phyloP scores from a whole-genome alignment of 2,797 vertebrate species.

The Cottoperca gobio region DNA sequence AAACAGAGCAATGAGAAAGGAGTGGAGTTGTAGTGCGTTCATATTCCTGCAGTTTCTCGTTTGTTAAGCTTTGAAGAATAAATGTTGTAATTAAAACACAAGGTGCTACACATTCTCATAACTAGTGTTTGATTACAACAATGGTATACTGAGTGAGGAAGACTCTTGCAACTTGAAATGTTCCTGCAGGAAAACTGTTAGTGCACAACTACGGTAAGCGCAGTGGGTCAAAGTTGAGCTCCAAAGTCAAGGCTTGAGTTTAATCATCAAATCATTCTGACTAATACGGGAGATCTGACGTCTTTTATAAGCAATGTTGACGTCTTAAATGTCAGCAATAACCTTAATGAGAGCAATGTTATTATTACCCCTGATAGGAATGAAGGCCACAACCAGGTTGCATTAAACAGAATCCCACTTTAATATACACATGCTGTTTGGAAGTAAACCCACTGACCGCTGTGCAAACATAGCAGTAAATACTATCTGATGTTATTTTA shows the following conservation, averaged over 20 bases:
- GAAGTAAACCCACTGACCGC: slow-evolving; percentile 17
- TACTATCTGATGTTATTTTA: slow-evolving; percentile 19
- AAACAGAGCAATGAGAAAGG: slow-evolving; percentile 36
- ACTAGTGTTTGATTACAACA: neutral
- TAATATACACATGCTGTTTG: slow-evolving; percentile 25
- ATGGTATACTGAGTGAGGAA: neutral
- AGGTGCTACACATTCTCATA: neutral
- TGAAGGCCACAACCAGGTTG: neutral
- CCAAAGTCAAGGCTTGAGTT: neutral
- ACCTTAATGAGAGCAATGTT: neutral
- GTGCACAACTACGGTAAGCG: neutral
- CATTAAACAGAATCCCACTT: slow-evolving; percentile 9
- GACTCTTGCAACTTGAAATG: neutral
- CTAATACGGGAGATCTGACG: neutral
- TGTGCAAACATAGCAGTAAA: slow-evolving; percentile 24
- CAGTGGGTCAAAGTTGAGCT: neutral
- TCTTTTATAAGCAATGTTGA: neutral
- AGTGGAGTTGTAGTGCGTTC: neutral
- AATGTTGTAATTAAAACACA: neutral
- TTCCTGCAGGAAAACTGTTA: neutral
- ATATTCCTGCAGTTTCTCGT: slow-evolving; percentile 37
- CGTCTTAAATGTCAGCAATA: neutral
- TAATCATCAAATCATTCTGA: neutral
- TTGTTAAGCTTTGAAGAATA: neutral
- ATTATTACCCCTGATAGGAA: neutral